Conservation (phyloP, 1,140 invertebrate species). For the Chelonus insularis region DNA sequence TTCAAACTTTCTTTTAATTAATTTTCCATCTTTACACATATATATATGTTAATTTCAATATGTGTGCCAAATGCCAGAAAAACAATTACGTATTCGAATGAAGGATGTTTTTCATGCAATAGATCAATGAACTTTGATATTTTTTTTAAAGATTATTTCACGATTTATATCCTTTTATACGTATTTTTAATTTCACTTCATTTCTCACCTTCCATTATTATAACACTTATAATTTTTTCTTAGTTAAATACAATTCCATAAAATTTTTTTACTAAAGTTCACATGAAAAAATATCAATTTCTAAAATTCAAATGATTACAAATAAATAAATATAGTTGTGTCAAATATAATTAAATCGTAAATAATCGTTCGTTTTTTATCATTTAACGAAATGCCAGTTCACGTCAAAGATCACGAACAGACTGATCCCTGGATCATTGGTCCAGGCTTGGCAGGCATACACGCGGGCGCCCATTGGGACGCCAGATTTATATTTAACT, state of each 20-base stretch:
- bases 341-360: too few relatives aligned
- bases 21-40: too few relatives aligned
- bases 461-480: slow-evolving; percentile 30
- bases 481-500: slow-evolving; percentile 60
- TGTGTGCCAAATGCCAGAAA: not conserved
- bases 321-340: too few relatives aligned
- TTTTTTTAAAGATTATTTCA: not conserved
- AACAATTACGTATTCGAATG: slow-evolving; percentile 2
- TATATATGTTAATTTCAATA: not conserved
- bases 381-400: slow-evolving; percentile 36
- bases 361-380: slow-evolving; percentile 32
- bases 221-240: too few relatives aligned
- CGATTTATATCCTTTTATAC: too few relatives aligned
- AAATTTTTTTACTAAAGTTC: too few relatives aligned
- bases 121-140: slow-evolving; percentile 7
- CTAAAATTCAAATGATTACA: too few relatives aligned
- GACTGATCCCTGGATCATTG: slow-evolving; percentile 54
- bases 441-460: slow-evolving; percentile 50
- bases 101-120: slow-evolving; percentile 3
- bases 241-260: too few relatives aligned
- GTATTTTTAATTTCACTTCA: too few relatives aligned
- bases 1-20: too few relatives aligned
- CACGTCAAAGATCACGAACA: slow-evolving; percentile 50
- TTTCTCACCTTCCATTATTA: too few relatives aligned
- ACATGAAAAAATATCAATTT: too few relatives aligned